Evolutionary conservation across 2,113 vertebrate genomes (phyloP).

Genomic region (Fregata magnificens): DNA sequence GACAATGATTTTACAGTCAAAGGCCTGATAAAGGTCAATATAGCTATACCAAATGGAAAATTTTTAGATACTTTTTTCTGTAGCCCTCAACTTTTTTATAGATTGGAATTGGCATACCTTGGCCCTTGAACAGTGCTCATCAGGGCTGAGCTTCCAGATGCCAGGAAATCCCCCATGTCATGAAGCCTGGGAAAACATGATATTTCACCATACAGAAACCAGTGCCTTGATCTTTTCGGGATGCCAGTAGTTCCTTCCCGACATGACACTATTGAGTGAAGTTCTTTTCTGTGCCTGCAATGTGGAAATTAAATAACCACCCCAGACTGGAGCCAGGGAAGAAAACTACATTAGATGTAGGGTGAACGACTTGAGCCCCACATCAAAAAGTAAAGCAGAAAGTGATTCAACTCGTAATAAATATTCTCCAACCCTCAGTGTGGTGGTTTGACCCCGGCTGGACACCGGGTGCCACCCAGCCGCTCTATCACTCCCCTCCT

Average conservation of each 20-base stretch:
- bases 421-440: background rate
- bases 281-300: background rate
- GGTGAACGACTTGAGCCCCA: background rate
- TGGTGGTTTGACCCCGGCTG: too few species aligned
- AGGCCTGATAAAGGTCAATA: background rate
- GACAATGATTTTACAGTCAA: background rate
- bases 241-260: background rate
- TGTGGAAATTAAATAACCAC: background rate
- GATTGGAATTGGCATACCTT: background rate
- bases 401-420: background rate
- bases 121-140: background rate
- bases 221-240: background rate
- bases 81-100: background rate
- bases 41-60: background rate
- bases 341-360: background rate
- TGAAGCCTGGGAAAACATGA: background rate
- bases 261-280: background rate
- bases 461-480: too few species aligned
- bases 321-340: background rate
- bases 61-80: background rate
- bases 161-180: background rate
- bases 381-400: background rate
- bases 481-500: too few species aligned
- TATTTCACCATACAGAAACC: background rate
- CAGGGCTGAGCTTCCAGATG: background rate